These are phyloP conservation scores for Panorpa germanica DNA, from an alignment of 2,888 invertebrate genomes.

Conservation along the genomic window DNA sequence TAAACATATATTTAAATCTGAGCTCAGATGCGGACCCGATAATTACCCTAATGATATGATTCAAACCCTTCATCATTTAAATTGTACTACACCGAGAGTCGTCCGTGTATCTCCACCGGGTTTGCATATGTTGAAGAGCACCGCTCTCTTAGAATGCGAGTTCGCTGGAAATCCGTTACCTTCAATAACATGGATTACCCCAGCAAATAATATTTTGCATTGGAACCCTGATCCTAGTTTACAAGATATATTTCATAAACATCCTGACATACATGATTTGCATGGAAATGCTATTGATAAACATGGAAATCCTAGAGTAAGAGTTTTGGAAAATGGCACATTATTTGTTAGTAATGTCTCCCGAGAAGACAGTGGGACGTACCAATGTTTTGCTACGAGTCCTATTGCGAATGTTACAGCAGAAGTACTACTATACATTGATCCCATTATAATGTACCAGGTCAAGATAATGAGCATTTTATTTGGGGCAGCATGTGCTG, in stretches of 20 bases:
- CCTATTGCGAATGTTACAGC: constrained; percentile 61
- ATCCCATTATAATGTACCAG: constrained; percentile 67
- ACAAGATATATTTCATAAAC: constrained; percentile 17
- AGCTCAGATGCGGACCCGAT: constrained; percentile 41
- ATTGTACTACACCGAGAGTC: constrained; percentile 46
- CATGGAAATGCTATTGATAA: constrained; percentile 16
- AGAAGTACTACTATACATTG: constrained; percentile 59
- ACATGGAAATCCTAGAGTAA: constrained; percentile 34
- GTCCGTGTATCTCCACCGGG: constrained; percentile 38
- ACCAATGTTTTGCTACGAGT: constrained; percentile 73
- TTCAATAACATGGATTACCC: constrained; percentile 74
- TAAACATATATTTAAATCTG: constrained; percentile 31
- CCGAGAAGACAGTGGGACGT: constrained; percentile 66
- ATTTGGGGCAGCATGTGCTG: constrained; percentile 64
- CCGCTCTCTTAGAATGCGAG: constrained; percentile 57
- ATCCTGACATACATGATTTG: constrained; percentile 19
- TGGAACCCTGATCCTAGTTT: constrained; percentile 58
- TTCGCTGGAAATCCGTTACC: constrained; percentile 60
- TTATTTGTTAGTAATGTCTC: constrained; percentile 50
- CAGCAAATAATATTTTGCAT: constrained; percentile 47
- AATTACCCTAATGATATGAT: constrained; percentile 51
- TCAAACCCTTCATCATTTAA: constrained; percentile 45
- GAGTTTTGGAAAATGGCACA: constrained; percentile 58
- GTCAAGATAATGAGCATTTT: constrained; percentile 70
- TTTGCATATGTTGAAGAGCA: constrained; percentile 39